Percentiles rank a stretch among this genome's conserved stretches.
Evolutionary conservation across 2,113 vertebrate genomes (phyloP).

Genomic region (Lagopus muta): DNA sequence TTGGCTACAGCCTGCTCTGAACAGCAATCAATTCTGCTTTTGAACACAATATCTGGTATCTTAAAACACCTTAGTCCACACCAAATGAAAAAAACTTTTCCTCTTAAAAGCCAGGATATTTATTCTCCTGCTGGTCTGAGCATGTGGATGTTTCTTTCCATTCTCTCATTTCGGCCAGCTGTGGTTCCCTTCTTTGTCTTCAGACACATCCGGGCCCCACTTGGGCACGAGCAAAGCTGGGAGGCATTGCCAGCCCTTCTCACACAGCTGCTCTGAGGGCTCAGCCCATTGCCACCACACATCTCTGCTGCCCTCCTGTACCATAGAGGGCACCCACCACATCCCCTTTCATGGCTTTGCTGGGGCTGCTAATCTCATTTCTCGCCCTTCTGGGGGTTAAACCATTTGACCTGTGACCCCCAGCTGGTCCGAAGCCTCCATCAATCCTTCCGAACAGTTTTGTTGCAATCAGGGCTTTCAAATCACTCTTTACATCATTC

Average conservation of each 20-base stretch:
- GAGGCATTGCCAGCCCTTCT: background rate
- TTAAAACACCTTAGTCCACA: background rate
- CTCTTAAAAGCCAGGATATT: background rate
- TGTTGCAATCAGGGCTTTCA: constrained; percentile 43
- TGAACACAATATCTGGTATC: background rate
- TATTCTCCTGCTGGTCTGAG: background rate
- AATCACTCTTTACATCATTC: constrained; percentile 56
- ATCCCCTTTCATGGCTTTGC: background rate
- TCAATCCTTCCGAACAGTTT: constrained; percentile 55
- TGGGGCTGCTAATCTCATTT: constrained; percentile 62
- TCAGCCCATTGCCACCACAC: background rate
- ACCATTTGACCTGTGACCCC: constrained; percentile 55
- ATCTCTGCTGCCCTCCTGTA: fast-evolving
- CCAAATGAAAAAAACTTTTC: background rate
- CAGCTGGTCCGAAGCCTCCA: constrained; percentile 43
- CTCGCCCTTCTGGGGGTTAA: constrained; percentile 17
- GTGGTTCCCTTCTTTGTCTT: background rate
- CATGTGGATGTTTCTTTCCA: background rate
- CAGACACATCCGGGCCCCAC: background rate
- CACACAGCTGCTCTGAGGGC: background rate
- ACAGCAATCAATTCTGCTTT: background rate
- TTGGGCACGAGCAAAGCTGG: background rate
- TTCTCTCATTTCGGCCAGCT: background rate
- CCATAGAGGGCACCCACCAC: background rate
- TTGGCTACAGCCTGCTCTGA: background rate